Evolutionary conservation across 2,113 vertebrate species (phyloP).

Genomic region (Sclerurus mexicanus): DNA sequence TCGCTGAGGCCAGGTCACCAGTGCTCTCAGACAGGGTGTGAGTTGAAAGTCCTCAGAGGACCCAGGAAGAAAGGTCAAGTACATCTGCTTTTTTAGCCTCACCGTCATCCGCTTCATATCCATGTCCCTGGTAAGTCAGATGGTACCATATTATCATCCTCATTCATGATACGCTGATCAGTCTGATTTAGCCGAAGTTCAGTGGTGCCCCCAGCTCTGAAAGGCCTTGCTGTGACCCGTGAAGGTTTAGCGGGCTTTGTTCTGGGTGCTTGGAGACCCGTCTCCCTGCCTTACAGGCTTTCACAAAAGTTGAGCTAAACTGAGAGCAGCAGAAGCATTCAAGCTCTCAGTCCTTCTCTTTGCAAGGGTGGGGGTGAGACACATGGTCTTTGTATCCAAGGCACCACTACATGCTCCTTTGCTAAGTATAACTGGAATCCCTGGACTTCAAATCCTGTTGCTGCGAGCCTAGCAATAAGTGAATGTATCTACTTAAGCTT

Average conservation of each 20-base stretch:
- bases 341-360: not conserved
- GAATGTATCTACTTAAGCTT: conserved; percentile 3
- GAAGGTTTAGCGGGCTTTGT: conserved; percentile 13
- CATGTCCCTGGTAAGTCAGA: not conserved
- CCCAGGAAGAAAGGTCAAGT: not conserved
- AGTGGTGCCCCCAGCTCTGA: not conserved
- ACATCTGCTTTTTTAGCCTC: not conserved
- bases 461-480: conserved; percentile 27
- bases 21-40: not conserved
- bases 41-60: not conserved
- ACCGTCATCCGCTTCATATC: not conserved
- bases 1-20: not conserved
- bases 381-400: not conserved
- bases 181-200: not conserved
- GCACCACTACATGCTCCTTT: not conserved
- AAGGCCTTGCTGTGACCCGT: not conserved
- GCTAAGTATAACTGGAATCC: not conserved
- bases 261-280: not conserved
- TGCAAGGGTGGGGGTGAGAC: not conserved
- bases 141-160: not conserved
- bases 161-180: not conserved
- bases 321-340: conserved; percentile 5
- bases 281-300: not conserved
- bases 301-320: conserved; percentile 18
- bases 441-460: not conserved